Conservation (phyloP, 2,888 invertebrate species). For the Caenorhabditis uteleia region DNA sequence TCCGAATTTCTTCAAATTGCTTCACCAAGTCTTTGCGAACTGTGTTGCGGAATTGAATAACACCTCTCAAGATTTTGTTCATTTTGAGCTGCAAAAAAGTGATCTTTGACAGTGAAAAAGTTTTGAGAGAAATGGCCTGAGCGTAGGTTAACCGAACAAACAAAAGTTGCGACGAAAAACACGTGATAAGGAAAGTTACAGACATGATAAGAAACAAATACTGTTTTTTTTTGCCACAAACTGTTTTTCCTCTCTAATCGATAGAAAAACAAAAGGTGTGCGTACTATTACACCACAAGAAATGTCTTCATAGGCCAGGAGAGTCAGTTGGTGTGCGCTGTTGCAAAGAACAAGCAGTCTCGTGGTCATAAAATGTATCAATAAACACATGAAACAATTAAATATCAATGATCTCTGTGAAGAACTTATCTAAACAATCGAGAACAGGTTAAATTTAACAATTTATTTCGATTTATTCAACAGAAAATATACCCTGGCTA, state of each 20-base stretch:
- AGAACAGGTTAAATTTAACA: no score
- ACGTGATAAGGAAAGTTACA: background rate
- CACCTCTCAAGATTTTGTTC: constrained; percentile 80
- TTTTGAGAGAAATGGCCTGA: background rate
- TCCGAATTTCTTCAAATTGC: constrained; percentile 86
- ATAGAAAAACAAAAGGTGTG: constrained; percentile 20
- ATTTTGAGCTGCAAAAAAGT: constrained; percentile 18
- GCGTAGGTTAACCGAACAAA: background rate
- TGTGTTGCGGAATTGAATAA: constrained; percentile 85
- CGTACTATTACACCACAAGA: constrained; percentile 19
- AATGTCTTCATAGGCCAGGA: no score
- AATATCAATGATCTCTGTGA: no score
- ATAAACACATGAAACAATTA: constrained; percentile 23
- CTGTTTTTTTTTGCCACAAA: no score
- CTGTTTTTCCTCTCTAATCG: no score
- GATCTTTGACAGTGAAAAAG: background rate
- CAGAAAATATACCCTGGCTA: no score
- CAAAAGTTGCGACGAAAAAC: background rate
- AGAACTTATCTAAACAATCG: no score
- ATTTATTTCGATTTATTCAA: no score
- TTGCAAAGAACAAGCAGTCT: constrained; percentile 30
- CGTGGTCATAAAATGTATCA: constrained; percentile 29
- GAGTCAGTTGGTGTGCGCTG: constrained; percentile 16
- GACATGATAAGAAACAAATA: constrained; percentile 10
- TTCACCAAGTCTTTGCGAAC: constrained; percentile 79